These are phyloP conservation scores for Temnothorax longispinosus DNA, from an alignment of 1,140 invertebrate species.

Conservation along the genomic window DNA sequence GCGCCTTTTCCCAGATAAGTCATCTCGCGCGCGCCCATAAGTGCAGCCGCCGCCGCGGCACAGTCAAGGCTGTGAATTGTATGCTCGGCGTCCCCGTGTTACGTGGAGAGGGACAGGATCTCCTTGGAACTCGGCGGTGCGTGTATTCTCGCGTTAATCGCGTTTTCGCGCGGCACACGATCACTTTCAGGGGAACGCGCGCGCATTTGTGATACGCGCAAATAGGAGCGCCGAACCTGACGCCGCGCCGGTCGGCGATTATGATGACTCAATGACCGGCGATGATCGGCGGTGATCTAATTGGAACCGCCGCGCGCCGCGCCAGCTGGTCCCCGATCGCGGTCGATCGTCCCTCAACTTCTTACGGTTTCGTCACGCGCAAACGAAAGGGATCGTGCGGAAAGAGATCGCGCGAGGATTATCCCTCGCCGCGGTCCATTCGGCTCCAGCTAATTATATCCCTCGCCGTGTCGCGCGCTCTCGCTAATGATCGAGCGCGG, in stretches of 20 bases:
- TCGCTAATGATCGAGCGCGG: constrained; percentile 26
- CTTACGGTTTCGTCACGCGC: constrained; percentile 13
- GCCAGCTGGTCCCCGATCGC: background rate
- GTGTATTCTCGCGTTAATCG: constrained; percentile 59
- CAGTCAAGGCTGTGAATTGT: constrained; percentile 64
- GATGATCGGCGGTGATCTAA: constrained; percentile 44
- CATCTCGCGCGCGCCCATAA: constrained; percentile 7
- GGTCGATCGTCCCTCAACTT: background rate
- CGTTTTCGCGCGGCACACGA: constrained; percentile 56
- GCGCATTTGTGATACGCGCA: background rate
- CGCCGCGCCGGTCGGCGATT: too few relatives aligned
- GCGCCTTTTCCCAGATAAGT: constrained; percentile 46
- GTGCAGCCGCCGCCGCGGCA: constrained; percentile 33
- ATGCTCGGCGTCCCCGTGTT: constrained; percentile 52
- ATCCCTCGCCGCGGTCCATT: background rate
- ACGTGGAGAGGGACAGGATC: constrained; percentile 64
- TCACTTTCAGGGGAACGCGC: constrained; percentile 49
- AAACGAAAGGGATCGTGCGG: constrained; percentile 1
- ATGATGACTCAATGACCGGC: constrained; percentile 47
- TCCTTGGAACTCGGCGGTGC: constrained; percentile 64
- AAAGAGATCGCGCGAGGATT: constrained; percentile 29
- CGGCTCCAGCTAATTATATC: constrained; percentile 8
- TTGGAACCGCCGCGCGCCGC: background rate
- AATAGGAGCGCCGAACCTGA: too few relatives aligned
- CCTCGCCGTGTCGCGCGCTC: constrained; percentile 9